Evolutionary conservation across 2,797 vertebrate genomes (phyloP).

Genomic region (Mycteria americana): DNA sequence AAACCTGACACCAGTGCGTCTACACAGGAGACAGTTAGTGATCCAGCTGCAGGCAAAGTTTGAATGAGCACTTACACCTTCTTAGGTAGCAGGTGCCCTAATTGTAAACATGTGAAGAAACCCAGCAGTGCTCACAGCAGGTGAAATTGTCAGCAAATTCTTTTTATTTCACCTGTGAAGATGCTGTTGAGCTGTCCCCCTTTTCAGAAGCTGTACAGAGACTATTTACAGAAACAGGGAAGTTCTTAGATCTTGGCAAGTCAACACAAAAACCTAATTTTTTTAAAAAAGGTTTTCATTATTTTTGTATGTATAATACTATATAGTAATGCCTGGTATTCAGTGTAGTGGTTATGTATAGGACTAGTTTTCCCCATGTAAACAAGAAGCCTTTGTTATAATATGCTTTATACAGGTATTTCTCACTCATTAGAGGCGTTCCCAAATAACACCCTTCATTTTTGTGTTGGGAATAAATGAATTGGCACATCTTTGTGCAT

Average conservation of each 20-base stretch:
- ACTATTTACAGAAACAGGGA: not conserved
- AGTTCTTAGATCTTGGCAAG: not conserved
- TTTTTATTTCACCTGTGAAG: not conserved
- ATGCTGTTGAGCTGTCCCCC: not conserved
- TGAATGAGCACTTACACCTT: not conserved
- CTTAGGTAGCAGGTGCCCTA: not conserved
- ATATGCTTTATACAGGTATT: not conserved
- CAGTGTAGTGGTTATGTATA: not conserved
- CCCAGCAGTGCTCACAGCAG: not conserved
- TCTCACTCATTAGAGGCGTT: not conserved
- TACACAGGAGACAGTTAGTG: not conserved
- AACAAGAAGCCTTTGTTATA: not conserved
- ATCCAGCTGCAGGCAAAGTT: not conserved
- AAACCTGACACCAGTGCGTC: not conserved
- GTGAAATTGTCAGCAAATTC: not conserved
- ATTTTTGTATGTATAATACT: not conserved
- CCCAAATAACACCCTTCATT: not conserved
- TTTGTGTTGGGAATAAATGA: not conserved
- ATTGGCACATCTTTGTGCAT: not conserved
- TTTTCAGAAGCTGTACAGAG: not conserved
- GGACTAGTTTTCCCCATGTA: not conserved
- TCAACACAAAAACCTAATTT: not conserved
- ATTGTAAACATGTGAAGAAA: not conserved
- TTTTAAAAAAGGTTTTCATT: not conserved
- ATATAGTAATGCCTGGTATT: not conserved